Conservation (phyloP, 2,113 vertebrate species). For the Rousettus leschenaultii region DNA sequence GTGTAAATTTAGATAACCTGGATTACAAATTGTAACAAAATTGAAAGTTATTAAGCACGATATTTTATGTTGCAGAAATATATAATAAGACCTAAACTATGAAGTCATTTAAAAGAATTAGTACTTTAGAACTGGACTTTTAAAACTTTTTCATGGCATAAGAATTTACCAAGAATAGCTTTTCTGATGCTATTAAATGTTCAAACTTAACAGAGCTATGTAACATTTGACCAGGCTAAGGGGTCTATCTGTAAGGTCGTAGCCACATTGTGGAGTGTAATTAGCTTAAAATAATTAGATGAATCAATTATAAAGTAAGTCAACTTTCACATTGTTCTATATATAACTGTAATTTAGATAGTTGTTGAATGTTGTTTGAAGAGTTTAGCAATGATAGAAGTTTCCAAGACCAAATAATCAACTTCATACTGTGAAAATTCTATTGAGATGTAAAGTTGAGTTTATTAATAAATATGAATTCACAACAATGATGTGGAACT, state of each 20-base stretch:
- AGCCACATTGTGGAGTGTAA: not conserved
- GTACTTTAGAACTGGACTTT: not conserved
- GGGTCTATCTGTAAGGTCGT: not conserved
- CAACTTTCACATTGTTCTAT: not conserved
- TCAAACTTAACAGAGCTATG: not conserved
- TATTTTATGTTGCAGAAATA: not conserved
- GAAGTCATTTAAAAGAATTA: not conserved
- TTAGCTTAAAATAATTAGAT: not conserved
- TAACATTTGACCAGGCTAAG: not conserved
- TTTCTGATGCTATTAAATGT: not conserved
- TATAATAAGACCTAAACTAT: not conserved
- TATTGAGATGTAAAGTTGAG: not conserved
- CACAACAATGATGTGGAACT: not conserved
- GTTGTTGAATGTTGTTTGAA: not conserved
- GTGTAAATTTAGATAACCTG: not conserved
- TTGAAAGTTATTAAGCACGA: not conserved
- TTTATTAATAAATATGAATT: not conserved
- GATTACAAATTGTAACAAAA: not conserved
- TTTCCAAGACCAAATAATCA: not conserved
- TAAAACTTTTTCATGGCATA: not conserved
- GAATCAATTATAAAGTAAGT: not conserved
- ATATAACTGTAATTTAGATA: not conserved
- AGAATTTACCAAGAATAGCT: not conserved
- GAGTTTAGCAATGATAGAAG: not conserved
- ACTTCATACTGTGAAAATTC: not conserved